Evolutionary conservation across 2,888 invertebrate genomes (phyloP).

Genomic region (Ephialtes manifestator): DNA sequence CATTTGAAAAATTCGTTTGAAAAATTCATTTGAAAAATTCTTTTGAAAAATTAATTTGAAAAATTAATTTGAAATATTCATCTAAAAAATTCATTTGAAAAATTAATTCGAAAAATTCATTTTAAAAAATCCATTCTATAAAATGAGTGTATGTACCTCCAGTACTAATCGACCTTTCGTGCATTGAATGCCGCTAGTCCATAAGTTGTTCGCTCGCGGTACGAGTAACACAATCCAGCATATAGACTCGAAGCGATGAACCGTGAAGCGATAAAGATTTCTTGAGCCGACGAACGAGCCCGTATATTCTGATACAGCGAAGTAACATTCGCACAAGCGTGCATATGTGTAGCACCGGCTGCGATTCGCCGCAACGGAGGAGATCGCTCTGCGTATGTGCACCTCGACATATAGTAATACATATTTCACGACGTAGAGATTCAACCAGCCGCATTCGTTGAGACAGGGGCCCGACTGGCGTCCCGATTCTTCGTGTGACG

Average conservation of each 20-base stretch:
- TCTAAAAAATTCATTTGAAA: neutral
- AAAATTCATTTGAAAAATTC: neutral
- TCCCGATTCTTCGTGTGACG: slow-evolving; percentile 59
- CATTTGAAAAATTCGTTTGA: neutral
- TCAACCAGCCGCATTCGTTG: slow-evolving; percentile 30
- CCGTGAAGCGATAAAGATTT: slow-evolving; percentile 30
- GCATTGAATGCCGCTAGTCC: neutral
- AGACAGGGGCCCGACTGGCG: slow-evolving; percentile 53
- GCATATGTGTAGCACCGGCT: neutral
- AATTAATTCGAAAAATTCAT: too few relatives aligned
- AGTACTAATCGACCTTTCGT: neutral
- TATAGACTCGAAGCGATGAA: slow-evolving; percentile 11
- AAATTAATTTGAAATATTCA: neutral
- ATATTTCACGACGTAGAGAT: slow-evolving; percentile 17
- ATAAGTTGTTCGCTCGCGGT: neutral
- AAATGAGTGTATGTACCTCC: neutral
- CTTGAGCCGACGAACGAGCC: neutral
- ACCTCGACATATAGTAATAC: neutral
- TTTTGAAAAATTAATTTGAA: neutral
- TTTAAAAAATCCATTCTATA: too few relatives aligned
- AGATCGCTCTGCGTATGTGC: slow-evolving; percentile 2
- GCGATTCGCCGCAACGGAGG: neutral
- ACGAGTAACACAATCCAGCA: slow-evolving; percentile 10
- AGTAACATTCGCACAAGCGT: neutral
- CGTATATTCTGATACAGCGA: neutral